Evolutionary conservation across 2,113 vertebrate genomes (phyloP).

Genomic region (Monopterus albus): DNA sequence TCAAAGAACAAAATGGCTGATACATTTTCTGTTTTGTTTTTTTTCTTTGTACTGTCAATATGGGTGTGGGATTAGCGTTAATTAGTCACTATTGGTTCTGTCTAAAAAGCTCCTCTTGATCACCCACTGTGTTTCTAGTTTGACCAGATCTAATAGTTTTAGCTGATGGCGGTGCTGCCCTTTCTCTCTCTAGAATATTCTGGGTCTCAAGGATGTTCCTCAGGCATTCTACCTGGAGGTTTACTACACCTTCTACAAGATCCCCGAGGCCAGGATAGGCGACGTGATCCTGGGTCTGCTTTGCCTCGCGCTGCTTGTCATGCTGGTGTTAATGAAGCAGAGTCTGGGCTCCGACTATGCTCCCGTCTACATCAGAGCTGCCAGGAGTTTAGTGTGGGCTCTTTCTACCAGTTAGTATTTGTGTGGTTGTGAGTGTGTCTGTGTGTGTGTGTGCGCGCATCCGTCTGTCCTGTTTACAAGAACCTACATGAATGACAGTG

Average conservation of each 20-base stretch:
- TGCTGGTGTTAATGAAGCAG: conserved; percentile 84
- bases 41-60: too few relatives aligned
- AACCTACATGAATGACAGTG: not conserved
- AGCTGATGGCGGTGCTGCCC: not conserved
- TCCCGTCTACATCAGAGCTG: conserved; percentile 56
- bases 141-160: not conserved
- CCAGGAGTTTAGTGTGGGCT: conserved; percentile 84
- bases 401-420: conserved; percentile 86
- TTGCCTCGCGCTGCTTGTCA: conserved; percentile 83
- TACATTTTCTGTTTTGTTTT: too few relatives aligned
- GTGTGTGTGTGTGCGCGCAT: too few relatives aligned
- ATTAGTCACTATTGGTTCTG: too few relatives aligned
- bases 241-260: conserved; percentile 86
- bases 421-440: not conserved
- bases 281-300: conserved; percentile 87
- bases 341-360: conserved; percentile 41
- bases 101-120: too few relatives aligned
- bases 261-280: conserved; percentile 86
- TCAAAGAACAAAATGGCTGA: too few relatives aligned
- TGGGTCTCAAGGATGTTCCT: conserved; percentile 88
- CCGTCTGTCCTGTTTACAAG: too few relatives aligned
- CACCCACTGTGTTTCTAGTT: not conserved
- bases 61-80: too few relatives aligned
- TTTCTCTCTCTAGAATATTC: conserved; percentile 86
- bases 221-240: conserved; percentile 90